Percentiles rank a stretch among this genome's conserved stretches.
phyloP scores from a whole-genome alignment of 2,113 vertebrate genomes.

The Macrotis lagotis region DNA sequence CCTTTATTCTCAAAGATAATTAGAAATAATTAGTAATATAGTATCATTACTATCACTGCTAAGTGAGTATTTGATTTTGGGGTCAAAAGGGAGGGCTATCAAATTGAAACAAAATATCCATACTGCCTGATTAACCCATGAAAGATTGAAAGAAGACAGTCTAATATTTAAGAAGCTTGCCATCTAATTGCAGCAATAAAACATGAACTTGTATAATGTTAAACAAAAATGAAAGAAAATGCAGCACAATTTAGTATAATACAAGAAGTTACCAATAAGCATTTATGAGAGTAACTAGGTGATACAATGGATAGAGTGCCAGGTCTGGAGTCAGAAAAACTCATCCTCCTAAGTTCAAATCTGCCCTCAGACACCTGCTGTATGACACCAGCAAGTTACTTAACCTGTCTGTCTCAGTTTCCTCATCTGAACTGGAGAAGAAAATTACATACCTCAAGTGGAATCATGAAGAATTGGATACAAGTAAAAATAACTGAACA shows the following conservation, averaged over 20 bases:
- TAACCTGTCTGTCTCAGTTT: not conserved
- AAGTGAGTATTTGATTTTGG: not conserved
- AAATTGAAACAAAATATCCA: not conserved
- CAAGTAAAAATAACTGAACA: not conserved
- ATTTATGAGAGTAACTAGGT: not conserved
- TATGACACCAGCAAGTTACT: not conserved
- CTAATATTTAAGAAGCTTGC: not conserved
- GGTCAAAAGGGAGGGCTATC: not conserved
- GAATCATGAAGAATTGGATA: not conserved
- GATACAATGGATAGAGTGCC: not conserved
- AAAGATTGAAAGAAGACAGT: not conserved
- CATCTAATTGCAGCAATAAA: not conserved
- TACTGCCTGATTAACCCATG: not conserved
- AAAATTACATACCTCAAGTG: not conserved
- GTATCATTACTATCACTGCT: not conserved
- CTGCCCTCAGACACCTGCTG: not conserved
- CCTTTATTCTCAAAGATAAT: not conserved
- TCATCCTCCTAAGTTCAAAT: not conserved
- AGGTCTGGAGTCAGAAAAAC: not conserved
- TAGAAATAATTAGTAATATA: not conserved
- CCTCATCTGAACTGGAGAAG: not conserved
- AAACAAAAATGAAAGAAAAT: not conserved
- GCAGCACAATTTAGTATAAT: not conserved
- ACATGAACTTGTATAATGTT: not conserved
- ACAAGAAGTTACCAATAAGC: not conserved